Conservation (phyloP, 2,888 invertebrate species). For the Drosophila nr. fundita region DNA sequence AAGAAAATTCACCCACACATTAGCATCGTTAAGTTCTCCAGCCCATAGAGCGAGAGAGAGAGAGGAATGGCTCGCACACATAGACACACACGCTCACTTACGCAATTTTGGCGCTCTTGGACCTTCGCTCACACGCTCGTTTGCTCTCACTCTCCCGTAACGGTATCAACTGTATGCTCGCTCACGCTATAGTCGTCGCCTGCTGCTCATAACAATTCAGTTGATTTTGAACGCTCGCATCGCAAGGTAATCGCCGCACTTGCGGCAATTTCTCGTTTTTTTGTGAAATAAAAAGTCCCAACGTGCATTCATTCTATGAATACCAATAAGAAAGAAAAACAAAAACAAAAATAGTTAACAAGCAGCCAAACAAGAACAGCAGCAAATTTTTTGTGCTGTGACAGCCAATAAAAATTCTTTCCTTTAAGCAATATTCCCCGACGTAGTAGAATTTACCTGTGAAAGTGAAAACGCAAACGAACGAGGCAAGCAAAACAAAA, state of each 20-base stretch:
- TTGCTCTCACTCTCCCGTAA: conserved; percentile 43
- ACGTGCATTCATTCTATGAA: conserved; percentile 23
- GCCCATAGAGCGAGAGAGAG: conserved; percentile 3
- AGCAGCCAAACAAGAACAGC: conserved; percentile 20
- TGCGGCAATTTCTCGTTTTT: conserved; percentile 27
- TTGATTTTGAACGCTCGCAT: conserved; percentile 65
- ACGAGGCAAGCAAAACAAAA: conserved; percentile 77
- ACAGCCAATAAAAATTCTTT: conserved; percentile 39
- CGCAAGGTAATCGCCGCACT: conserved; percentile 61
- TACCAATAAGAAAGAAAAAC: conserved; percentile 17
- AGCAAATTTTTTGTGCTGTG: conserved; percentile 17
- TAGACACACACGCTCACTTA: conserved; percentile 37
- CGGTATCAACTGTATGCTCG: conserved; percentile 63
- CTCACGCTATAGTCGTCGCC: conserved; percentile 47
- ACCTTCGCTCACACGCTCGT: background rate
- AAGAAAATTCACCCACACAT: conserved; percentile 37
- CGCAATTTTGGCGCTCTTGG: conserved; percentile 48
- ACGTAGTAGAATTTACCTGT: conserved; percentile 67
- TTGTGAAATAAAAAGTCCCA: conserved; percentile 28
- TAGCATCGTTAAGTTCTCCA: background rate
- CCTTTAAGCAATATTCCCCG: conserved; percentile 39
- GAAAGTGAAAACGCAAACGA: conserved; percentile 81
- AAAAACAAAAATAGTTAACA: conserved; percentile 12
- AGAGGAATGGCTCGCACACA: conserved; percentile 10
- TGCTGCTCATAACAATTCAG: conserved; percentile 50